These are phyloP conservation scores for Microctenopoma steveboyesi DNA, from an alignment of 2,797 vertebrate genomes.

Conservation along the genomic window DNA sequence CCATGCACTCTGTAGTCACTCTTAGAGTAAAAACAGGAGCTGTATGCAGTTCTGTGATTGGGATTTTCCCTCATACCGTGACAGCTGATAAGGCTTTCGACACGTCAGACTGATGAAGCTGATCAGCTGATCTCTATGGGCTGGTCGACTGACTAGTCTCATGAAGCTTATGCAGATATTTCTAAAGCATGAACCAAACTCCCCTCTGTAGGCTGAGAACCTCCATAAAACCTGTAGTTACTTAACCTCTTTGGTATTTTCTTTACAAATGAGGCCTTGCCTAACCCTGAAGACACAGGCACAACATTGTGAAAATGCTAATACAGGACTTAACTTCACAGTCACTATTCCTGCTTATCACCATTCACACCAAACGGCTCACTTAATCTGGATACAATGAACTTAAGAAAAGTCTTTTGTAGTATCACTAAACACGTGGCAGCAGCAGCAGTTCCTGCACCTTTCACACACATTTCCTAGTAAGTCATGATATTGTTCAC, in stretches of 20 bases:
- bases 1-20: slow-evolving; percentile 11
- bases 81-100: slow-evolving; percentile 73
- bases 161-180: slow-evolving; percentile 61
- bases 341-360: slow-evolving; percentile 1
- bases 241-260: slow-evolving; percentile 32
- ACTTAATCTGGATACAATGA: not conserved
- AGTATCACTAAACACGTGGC: not conserved
- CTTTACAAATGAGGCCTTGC: slow-evolving; percentile 16
- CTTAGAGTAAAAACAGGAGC: slow-evolving; percentile 57
- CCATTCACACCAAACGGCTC: not conserved
- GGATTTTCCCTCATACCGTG: slow-evolving; percentile 60
- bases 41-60: slow-evolving; percentile 35
- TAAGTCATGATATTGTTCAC: slow-evolving; percentile 5
- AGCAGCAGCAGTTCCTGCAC: not conserved
- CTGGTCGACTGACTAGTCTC: slow-evolving; percentile 8
- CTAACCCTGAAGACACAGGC: slow-evolving; percentile 30
- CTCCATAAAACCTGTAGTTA: slow-evolving; percentile 18
- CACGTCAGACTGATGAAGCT: slow-evolving; percentile 63
- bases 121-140: slow-evolving; percentile 17
- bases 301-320: slow-evolving; percentile 6
- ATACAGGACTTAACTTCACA: not conserved
- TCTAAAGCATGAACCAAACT: slow-evolving; percentile 45
- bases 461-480: slow-evolving; percentile 3
- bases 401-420: not conserved
- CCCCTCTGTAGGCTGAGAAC: slow-evolving; percentile 25